phyloP scores from a whole-genome alignment of 2,888 invertebrate genomes.

The Melangyna quadrimaculata region DNA sequence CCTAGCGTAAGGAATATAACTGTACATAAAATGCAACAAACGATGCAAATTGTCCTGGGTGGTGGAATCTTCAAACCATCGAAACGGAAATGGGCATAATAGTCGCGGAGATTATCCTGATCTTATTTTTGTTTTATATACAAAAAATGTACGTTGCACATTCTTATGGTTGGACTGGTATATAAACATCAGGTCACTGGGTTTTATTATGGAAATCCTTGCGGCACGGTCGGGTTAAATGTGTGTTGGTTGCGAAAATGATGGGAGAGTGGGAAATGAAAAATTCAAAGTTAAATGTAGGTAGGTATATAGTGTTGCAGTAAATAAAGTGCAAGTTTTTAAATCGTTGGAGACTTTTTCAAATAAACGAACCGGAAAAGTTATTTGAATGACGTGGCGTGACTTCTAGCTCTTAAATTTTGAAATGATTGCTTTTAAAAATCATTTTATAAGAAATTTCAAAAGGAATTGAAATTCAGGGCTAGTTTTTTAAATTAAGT shows the following conservation, averaged over 20 bases:
- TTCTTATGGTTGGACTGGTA: slow-evolving; percentile 17
- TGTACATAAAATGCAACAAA: slow-evolving; percentile 69
- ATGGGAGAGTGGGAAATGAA: background rate
- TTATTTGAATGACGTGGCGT: no score
- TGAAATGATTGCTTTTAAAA: background rate
- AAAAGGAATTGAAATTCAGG: no score
- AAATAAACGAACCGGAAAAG: background rate
- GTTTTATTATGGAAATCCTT: slow-evolving; percentile 28
- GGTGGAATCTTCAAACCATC: slow-evolving; percentile 57
- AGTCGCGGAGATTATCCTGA: slow-evolving; percentile 60
- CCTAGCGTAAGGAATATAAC: slow-evolving; percentile 35
- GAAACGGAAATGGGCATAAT: slow-evolving; percentile 68
- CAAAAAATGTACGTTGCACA: background rate
- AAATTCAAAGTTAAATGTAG: background rate
- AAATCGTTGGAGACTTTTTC: background rate
- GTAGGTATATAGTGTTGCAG: background rate
- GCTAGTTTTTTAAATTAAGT: no score
- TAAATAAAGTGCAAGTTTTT: background rate
- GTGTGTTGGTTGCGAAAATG: background rate
- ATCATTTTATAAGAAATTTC: no score
- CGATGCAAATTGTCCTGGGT: slow-evolving; percentile 61
- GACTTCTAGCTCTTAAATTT: no score
- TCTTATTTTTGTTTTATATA: slow-evolving; percentile 17
- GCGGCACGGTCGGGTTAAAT: no score
- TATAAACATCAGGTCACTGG: slow-evolving; percentile 61